Percentiles rank a stretch among this genome's conserved stretches.
These are phyloP conservation scores for Acrocera orbiculus DNA, from an alignment of 2,888 invertebrate species.

Conservation along the genomic window DNA sequence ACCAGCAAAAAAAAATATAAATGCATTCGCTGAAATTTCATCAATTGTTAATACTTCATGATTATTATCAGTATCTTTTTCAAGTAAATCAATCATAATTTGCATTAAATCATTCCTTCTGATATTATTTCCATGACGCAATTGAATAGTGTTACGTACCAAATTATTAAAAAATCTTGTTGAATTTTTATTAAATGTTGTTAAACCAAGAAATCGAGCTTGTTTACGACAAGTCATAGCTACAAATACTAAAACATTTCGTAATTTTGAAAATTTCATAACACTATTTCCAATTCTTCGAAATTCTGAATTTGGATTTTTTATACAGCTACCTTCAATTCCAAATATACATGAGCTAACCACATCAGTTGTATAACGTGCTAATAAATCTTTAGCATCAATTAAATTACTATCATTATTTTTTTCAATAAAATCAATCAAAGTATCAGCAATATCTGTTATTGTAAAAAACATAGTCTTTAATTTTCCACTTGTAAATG, in stretches of 20 bases:
- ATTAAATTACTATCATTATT: slow-evolving; percentile 2
- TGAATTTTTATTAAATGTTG: slow-evolving; percentile 5
- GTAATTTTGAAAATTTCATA: slow-evolving; percentile 6
- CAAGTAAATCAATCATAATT: slow-evolving; percentile 11
- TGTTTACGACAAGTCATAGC: slow-evolving; percentile 5
- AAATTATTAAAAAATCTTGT: slow-evolving; percentile 9
- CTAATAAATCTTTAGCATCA: slow-evolving; percentile 11
- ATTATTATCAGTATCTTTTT: slow-evolving; percentile 7
- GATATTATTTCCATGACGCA: slow-evolving; percentile 10
- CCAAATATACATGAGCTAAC: slow-evolving; percentile 24
- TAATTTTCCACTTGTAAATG: slow-evolving; percentile 13
- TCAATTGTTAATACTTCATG: slow-evolving; percentile 18
- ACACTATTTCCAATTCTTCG: slow-evolving; percentile 11
- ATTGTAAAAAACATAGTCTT: slow-evolving; percentile 13
- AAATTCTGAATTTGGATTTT: slow-evolving; percentile 19
- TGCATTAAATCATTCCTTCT: slow-evolving; percentile 13
- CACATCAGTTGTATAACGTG: slow-evolving; percentile 12
- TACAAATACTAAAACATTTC: slow-evolving; percentile 3
- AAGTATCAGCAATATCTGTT: slow-evolving; percentile 8
- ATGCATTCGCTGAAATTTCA: slow-evolving; percentile 32
- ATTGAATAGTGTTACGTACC: slow-evolving; percentile 10
- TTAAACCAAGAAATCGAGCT: slow-evolving; percentile 5
- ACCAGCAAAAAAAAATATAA: slow-evolving; percentile 33
- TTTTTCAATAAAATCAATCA: slow-evolving; percentile 5
- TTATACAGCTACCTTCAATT: slow-evolving; percentile 22